Conservation (phyloP, 2,888 invertebrate species). For the Hofmannophila pseudospretella region DNA sequence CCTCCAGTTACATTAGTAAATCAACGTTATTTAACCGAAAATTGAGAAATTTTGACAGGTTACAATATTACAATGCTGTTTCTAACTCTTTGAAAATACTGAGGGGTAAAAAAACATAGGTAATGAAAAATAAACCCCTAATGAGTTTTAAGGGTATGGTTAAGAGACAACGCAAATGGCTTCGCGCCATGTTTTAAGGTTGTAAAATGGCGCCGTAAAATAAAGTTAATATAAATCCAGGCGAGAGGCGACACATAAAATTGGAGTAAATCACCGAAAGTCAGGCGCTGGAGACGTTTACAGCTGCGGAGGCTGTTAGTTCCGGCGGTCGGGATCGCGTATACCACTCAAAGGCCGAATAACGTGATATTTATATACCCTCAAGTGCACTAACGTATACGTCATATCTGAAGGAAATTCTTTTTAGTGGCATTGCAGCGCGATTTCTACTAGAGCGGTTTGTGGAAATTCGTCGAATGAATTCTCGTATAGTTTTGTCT, state of each 20-base stretch:
- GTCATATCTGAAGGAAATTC: not conserved
- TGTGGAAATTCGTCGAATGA: no score
- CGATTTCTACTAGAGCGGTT: no score
- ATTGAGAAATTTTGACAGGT: no score
- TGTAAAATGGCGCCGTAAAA: conserved; percentile 69
- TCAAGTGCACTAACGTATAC: conserved; percentile 25
- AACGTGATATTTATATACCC: conserved; percentile 52
- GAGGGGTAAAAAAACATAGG: not conserved
- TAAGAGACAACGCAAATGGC: conserved; percentile 42
- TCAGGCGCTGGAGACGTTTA: conserved; percentile 73
- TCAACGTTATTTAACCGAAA: no score
- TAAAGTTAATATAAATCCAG: conserved; percentile 72
- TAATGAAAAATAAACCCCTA: conserved; percentile 9
- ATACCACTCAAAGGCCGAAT: conserved; percentile 51
- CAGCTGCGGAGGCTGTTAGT: conserved; percentile 68
- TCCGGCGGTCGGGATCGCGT: conserved; percentile 49
- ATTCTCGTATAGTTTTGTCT: no score
- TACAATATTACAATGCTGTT: no score
- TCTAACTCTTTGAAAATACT: no score
- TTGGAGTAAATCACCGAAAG: conserved; percentile 74
- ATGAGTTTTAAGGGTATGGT: conserved; percentile 29
- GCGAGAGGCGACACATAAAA: conserved; percentile 72
- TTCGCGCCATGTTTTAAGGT: conserved; percentile 59
- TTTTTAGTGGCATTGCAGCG: conserved; percentile 1
- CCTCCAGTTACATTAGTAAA: no score